Percentiles rank a stretch among this genome's conserved stretches.
Evolutionary conservation across 2,797 vertebrate species (phyloP).

Genomic region (Sebastes reedi): DNA sequence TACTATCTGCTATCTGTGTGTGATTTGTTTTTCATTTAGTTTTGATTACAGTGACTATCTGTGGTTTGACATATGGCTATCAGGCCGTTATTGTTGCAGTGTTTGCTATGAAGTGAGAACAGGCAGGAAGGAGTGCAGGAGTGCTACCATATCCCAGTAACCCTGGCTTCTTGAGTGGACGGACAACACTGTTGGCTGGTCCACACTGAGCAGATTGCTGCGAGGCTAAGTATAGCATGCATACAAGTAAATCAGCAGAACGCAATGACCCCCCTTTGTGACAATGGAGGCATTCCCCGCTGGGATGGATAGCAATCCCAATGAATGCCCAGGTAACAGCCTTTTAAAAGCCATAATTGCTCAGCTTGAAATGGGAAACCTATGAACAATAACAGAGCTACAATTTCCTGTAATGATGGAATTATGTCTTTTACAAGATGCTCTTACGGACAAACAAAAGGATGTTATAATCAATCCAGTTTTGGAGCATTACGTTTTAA

Average conservation of each 20-base stretch:
- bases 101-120: constrained; percentile 60
- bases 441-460: constrained; percentile 66
- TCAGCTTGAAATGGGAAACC: constrained; percentile 68
- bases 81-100: constrained; percentile 36
- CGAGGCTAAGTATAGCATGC: constrained; percentile 75
- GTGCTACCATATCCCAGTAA: constrained; percentile 61
- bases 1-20: neutral
- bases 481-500: constrained; percentile 21
- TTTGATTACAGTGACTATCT: constrained; percentile 30
- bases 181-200: constrained; percentile 51
- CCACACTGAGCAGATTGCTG: constrained; percentile 65
- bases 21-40: constrained; percentile 7
- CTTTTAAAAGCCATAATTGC: constrained; percentile 79
- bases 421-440: constrained; percentile 69
- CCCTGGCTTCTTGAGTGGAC: constrained; percentile 69
- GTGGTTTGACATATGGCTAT: constrained; percentile 42
- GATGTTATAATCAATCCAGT: constrained; percentile 52
- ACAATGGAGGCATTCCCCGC: constrained; percentile 77
- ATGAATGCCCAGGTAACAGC: constrained; percentile 74
- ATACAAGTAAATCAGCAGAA: constrained; percentile 73
- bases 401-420: constrained; percentile 78
- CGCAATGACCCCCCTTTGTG: constrained; percentile 76
- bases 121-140: constrained; percentile 34
- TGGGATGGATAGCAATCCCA: constrained; percentile 73
- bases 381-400: constrained; percentile 69